Percentiles rank a stretch among this genome's conserved stretches.
These are phyloP conservation scores for Melanotaenia duboulayi DNA, from an alignment of 2,113 vertebrate genomes.

Conservation along the genomic window DNA sequence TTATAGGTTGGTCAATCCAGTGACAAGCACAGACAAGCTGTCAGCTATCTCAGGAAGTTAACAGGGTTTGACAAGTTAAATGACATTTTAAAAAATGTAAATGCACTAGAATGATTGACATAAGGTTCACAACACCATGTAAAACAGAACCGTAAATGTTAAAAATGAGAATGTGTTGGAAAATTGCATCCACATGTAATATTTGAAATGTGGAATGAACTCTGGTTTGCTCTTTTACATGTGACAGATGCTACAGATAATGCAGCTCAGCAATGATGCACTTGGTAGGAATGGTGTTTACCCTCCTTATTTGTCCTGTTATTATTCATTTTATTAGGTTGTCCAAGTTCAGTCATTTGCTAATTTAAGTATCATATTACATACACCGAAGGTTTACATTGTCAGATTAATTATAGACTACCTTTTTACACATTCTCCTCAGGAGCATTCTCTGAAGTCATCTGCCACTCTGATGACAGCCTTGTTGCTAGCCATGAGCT, in stretches of 20 bases:
- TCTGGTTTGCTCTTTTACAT: not conserved
- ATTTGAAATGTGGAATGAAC: not conserved
- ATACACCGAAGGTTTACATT: slow-evolving; percentile 13
- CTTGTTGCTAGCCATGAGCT: slow-evolving; percentile 53
- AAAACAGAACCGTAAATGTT: not conserved
- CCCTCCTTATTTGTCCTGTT: not conserved
- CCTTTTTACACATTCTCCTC: slow-evolving; percentile 16
- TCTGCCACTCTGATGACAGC: slow-evolving; percentile 37
- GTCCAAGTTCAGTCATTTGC: not conserved
- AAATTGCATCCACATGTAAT: too few species aligned
- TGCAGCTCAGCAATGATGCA: not conserved
- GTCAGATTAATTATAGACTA: slow-evolving; percentile 36
- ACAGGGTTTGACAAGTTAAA: too few species aligned
- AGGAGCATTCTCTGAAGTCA: slow-evolving; percentile 8
- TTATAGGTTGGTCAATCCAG: too few species aligned
- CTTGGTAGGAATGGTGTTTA: not conserved
- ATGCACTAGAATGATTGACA: too few species aligned
- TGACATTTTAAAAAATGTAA: too few species aligned
- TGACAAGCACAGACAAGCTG: too few species aligned
- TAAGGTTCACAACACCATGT: not conserved
- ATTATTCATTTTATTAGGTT: not conserved
- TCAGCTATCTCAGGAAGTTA: too few species aligned
- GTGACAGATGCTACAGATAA: not conserved
- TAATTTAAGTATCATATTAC: not conserved
- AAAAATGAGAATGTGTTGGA: too few species aligned